Base-by-base conservation (phyloP, 1,140 invertebrate genomes). In the Zaprionus gabonicus region DNA sequence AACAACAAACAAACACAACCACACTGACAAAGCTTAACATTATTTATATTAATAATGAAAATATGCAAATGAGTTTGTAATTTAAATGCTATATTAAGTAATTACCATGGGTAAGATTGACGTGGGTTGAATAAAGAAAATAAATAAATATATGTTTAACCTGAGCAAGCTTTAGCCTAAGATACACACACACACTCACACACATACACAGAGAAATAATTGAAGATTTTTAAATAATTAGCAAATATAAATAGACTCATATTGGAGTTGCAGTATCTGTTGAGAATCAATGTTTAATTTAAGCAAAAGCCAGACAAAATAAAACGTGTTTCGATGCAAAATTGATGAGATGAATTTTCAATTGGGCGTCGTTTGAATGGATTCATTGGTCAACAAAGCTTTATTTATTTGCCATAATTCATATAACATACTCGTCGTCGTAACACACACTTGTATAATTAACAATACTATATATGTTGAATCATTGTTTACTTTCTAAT, bases 41-140 rank as follows among this genome's bases (percentile, higher is more conserved):
- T 76, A 78, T 78, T 82, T 79, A 63, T 77, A 76, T 77, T 71
- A 74, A 82, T 82, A 72, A 79, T 70, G 31, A 76, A 75, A 53
- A 63, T 62, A 41, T 75, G 41, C 44, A 73, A 71, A 74, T 80
- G 74, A 75, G 83, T 82, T 82, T 86, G 83, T 86, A 87, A 86
- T 86, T 87, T 82, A 86, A 80, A 80, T 57, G 80, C 69, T 80
- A 80, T 86, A 74, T 56, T 86, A 86, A 86, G 82, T 80, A 77
- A 78, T 83, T 75, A 76, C 69, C 51, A 68, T 63, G 53, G 71
- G 68, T 67, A 74, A 73, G 27, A 28, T 62, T 15, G 13, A 25
- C 44, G 65, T 49, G 51, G 51, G 46, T 51, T 59, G 41, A 60
- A 66, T 41, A 66, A 28, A 56, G 64, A 68, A 71, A 73, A 59